phyloP scores from a whole-genome alignment of 2,113 vertebrate species.

The Mystacornis crossleyi region DNA sequence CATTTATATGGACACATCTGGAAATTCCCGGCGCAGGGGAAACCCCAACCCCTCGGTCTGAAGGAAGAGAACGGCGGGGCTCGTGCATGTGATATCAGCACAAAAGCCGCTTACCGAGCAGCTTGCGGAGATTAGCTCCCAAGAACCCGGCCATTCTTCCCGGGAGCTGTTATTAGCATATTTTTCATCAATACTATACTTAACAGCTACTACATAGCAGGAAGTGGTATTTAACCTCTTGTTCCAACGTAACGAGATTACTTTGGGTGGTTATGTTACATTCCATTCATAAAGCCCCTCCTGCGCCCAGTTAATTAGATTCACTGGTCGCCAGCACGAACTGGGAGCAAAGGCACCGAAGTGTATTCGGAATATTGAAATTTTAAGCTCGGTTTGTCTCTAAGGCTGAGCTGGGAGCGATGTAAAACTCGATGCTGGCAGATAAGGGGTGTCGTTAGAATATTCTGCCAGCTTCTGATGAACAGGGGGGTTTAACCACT shows the following conservation, averaged over 20 bases:
- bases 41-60: background rate
- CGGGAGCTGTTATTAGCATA: slow-evolving; percentile 57
- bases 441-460: background rate
- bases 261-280: slow-evolving; percentile 20
- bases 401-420: background rate
- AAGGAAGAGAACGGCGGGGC: background rate
- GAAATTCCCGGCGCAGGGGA: background rate
- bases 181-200: slow-evolving; percentile 68
- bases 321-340: background rate
- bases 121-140: slow-evolving; percentile 40
- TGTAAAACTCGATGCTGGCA: background rate
- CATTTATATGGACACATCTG: too few relatives aligned
- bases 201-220: slow-evolving; percentile 56
- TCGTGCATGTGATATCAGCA: slow-evolving; percentile 1
- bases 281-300: slow-evolving; percentile 52
- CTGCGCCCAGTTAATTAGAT: slow-evolving; percentile 47
- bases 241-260: slow-evolving; percentile 61
- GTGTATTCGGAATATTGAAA: background rate
- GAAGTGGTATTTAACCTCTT: slow-evolving; percentile 65
- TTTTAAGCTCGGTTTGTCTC: background rate
- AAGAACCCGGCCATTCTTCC: slow-evolving; percentile 43
- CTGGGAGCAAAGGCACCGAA: background rate
- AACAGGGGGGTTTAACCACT: background rate
- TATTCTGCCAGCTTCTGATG: background rate
- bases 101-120: slow-evolving; percentile 20